A percentile compares a stretch with the other conserved stretches of the same genome.
phyloP scores from a whole-genome alignment of 92 coral and sea anemone species.

The Bergia puertoricense region DNA sequence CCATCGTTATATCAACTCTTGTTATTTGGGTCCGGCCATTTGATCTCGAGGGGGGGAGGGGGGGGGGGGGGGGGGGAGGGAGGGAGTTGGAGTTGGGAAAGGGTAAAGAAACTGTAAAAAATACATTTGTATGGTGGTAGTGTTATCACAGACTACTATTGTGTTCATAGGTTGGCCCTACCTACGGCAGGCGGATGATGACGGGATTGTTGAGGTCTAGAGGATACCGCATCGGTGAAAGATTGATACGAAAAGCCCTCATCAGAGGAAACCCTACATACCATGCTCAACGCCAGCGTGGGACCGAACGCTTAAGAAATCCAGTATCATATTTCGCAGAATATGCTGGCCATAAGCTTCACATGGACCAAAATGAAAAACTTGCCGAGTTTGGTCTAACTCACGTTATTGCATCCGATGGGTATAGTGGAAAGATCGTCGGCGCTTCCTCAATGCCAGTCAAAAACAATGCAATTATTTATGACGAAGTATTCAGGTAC shows the following conservation, averaged over 20 bases:
- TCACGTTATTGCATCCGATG: constrained; percentile 33
- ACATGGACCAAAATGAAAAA: not conserved
- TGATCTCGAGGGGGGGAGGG: too few relatives aligned
- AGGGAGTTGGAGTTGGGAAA: too few relatives aligned
- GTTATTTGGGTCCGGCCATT: too few relatives aligned
- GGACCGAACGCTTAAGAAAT: constrained; percentile 37
- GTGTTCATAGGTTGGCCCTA: too few relatives aligned
- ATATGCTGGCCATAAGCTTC: constrained; percentile 37
- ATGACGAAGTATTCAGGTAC: too few relatives aligned
- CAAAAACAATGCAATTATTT: constrained; percentile 7
- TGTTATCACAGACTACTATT: too few relatives aligned
- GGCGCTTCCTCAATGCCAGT: constrained; percentile 40
- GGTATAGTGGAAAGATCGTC: constrained; percentile 40
- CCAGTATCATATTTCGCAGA: constrained; percentile 38
- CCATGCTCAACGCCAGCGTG: constrained; percentile 1
- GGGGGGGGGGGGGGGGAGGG: too few relatives aligned
- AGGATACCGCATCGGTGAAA: constrained; percentile 40
- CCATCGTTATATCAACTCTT: too few relatives aligned
- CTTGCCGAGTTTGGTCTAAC: constrained; percentile 37
- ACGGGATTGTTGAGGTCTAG: constrained; percentile 13
- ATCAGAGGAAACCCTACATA: constrained; percentile 17
- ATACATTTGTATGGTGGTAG: too few relatives aligned
- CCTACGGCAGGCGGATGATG: too few relatives aligned
- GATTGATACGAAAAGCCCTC: not conserved
- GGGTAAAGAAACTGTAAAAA: too few relatives aligned